Evolutionary conservation across 2,113 vertebrate genomes (phyloP).

Genomic region (Salvelinus namaycush): DNA sequence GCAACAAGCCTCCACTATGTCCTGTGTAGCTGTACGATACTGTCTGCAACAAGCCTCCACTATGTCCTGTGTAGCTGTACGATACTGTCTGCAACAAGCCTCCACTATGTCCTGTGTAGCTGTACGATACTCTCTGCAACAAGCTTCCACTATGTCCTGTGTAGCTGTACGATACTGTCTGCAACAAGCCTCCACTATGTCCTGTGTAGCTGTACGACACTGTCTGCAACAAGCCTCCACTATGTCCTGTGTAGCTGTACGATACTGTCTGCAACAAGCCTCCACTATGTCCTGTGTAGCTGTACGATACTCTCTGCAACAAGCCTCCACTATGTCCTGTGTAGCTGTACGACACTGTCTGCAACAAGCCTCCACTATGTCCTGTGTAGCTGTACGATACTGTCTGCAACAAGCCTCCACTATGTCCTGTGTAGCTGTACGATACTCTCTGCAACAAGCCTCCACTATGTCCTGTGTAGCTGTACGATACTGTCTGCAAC

Average conservation of each 20-base stretch:
- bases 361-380: neutral
- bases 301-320: neutral
- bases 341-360: neutral
- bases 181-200: neutral
- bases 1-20: neutral
- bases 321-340: neutral
- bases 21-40: neutral
- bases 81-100: neutral
- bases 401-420: too few relatives aligned
- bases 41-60: too few relatives aligned
- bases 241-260: constrained; percentile 2
- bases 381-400: constrained; percentile 1
- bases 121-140: neutral
- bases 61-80: constrained; percentile 2
- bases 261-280: too few relatives aligned
- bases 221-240: too few relatives aligned
- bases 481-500: neutral
- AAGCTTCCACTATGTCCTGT: constrained; percentile 3
- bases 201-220: neutral
- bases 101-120: constrained; percentile 3
- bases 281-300: neutral
- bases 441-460: too few relatives aligned
- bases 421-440: constrained; percentile 1
- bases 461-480: neutral
- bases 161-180: neutral